Percentiles rank a stretch among this genome's conserved stretches.
phyloP scores from a whole-genome alignment of 2,113 vertebrate species.

The Myrmecobius fasciatus region DNA sequence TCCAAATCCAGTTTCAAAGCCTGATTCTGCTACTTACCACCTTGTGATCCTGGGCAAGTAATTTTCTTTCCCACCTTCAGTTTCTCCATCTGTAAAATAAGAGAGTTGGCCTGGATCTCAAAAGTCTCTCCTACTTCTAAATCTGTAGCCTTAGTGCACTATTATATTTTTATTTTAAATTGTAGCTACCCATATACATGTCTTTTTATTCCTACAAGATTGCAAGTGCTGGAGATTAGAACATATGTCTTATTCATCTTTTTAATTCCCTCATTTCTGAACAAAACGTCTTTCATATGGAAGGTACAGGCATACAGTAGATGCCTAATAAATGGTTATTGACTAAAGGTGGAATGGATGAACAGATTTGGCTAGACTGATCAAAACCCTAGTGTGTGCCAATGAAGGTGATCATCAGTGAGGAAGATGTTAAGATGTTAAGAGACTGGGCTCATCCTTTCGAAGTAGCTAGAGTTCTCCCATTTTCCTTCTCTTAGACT shows the following conservation, averaged over 20 bases:
- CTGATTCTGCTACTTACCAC: not conserved
- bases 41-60: not conserved
- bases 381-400: not conserved
- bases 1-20: not conserved
- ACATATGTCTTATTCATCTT: not conserved
- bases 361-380: not conserved
- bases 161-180: not conserved
- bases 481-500: no score
- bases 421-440: not conserved
- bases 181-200: not conserved
- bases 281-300: not conserved
- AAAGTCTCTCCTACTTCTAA: not conserved
- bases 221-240: not conserved
- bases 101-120: not conserved
- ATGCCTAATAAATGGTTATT: not conserved
- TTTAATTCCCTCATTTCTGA: not conserved
- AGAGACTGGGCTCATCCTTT: not conserved
- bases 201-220: not conserved
- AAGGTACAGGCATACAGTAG: not conserved
- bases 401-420: not conserved
- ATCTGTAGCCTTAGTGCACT: not conserved
- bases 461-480: no score
- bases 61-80: not conserved
- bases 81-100: not conserved
- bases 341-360: not conserved